These are phyloP conservation scores for Jaculus jaculus DNA, from an alignment of 2,113 vertebrate genomes.

Conservation along the genomic window DNA sequence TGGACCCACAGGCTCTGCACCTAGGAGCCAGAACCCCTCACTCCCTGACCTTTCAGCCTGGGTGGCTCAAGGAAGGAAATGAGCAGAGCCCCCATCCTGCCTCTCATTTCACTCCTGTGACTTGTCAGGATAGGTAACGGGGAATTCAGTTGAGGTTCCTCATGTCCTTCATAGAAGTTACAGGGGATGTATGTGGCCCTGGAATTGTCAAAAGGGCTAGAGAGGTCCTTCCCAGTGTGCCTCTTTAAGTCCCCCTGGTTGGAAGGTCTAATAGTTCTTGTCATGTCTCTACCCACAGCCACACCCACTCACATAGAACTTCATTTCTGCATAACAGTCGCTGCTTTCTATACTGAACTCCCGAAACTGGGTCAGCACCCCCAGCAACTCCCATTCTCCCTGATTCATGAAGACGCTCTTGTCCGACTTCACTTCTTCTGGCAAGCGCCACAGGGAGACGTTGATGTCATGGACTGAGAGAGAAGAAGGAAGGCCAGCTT, in stretches of 20 bases:
- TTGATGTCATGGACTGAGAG: slow-evolving; percentile 95
- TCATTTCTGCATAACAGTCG: slow-evolving; percentile 93
- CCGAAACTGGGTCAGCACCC: slow-evolving; percentile 90
- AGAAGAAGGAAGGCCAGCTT: neutral
- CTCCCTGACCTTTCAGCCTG: neutral
- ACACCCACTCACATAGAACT: slow-evolving; percentile 91
- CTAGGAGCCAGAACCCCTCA: fast-evolving
- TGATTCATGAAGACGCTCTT: slow-evolving; percentile 96
- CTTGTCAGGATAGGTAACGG: neutral
- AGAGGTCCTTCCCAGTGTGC: fast-evolving
- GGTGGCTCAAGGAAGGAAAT: neutral
- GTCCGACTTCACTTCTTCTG: slow-evolving; percentile 92
- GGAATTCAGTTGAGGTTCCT: fast-evolving
- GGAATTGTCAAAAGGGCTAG: neutral
- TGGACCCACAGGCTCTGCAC: neutral
- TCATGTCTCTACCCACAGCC: neutral
- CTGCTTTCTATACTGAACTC: slow-evolving; percentile 92
- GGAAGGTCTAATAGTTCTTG: fast-evolving
- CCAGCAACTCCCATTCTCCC: slow-evolving; percentile 98
- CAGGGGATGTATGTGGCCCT: too few species aligned
- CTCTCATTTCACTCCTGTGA: neutral
- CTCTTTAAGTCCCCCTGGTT: neutral
- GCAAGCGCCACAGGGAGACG: slow-evolving; percentile 93
- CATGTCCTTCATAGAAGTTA: fast-evolving
- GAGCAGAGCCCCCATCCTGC: neutral